These are phyloP conservation scores for Epinephelus fuscoguttatus DNA, from an alignment of 2,113 vertebrate genomes.

Conservation along the genomic window DNA sequence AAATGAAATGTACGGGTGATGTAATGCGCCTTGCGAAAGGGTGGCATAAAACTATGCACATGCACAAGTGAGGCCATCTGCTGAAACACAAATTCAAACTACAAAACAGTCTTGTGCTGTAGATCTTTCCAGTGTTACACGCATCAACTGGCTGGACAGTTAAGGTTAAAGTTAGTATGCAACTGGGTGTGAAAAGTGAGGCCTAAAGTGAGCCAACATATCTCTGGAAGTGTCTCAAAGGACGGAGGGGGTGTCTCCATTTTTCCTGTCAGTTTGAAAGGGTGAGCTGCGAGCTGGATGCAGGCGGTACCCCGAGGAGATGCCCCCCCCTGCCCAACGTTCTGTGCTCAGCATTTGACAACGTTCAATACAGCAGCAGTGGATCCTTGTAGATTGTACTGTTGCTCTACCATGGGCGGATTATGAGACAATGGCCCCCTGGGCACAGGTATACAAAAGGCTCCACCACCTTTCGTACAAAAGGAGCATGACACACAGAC, in stretches of 20 bases:
- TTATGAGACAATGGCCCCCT: too few relatives aligned
- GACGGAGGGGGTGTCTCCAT: background rate
- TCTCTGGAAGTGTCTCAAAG: background rate
- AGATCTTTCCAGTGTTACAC: background rate
- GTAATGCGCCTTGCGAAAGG: constrained; percentile 15
- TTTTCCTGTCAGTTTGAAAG: constrained; percentile 68
- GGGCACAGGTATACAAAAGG: too few relatives aligned
- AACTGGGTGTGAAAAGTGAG: constrained; percentile 33
- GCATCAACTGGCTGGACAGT: background rate
- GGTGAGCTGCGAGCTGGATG: constrained; percentile 50
- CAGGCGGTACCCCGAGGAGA: constrained; percentile 65
- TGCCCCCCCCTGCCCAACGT: background rate
- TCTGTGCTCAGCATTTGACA: constrained; percentile 57
- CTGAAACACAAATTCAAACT: constrained; percentile 28
- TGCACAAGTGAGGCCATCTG: constrained; percentile 14
- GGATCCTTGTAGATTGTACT: constrained; percentile 2
- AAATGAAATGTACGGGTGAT: constrained; percentile 46
- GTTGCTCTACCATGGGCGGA: constrained; percentile 1
- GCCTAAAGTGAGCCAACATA: constrained; percentile 27
- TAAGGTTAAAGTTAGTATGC: constrained; percentile 52
- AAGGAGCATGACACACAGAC: too few relatives aligned
- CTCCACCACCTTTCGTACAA: too few relatives aligned
- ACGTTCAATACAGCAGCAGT: background rate
- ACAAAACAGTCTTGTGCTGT: background rate
- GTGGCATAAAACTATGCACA: background rate